A percentile compares a stretch with the other conserved stretches of the same genome.
phyloP scores from a whole-genome alignment of 2,797 vertebrate genomes.

The Lates japonicus region DNA sequence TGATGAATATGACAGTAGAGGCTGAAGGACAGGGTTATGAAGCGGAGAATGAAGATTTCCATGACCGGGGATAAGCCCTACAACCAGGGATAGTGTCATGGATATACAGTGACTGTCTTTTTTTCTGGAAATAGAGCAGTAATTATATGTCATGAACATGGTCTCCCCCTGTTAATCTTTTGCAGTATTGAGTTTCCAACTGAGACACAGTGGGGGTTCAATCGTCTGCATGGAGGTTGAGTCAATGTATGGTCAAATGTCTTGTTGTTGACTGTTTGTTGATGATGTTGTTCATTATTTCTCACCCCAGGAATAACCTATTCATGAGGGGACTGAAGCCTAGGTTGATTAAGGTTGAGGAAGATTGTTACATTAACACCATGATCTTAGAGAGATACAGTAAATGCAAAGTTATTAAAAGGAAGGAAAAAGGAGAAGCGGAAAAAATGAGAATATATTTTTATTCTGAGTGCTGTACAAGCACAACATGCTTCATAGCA shows the following conservation, averaged over 20 bases:
- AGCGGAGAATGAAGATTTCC: constrained; percentile 27
- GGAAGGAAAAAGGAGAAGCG: constrained; percentile 13
- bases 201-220: constrained; percentile 35
- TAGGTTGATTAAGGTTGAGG: constrained; percentile 6
- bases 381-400: background rate
- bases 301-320: constrained; percentile 35
- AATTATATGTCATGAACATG: constrained; percentile 33
- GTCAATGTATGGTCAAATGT: constrained; percentile 24
- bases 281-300: constrained; percentile 44
- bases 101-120: constrained; percentile 29
- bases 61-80: constrained; percentile 1
- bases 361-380: background rate
- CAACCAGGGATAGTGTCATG: constrained; percentile 16
- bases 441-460: constrained; percentile 1
- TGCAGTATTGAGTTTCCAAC: constrained; percentile 26
- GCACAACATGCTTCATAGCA: background rate
- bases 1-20: constrained; percentile 35
- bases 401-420: background rate
- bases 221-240: constrained; percentile 23
- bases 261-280: constrained; percentile 39
- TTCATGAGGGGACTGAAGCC: constrained; percentile 10
- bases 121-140: constrained; percentile 28
- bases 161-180: constrained; percentile 30
- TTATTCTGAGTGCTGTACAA: background rate
- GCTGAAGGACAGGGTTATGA: constrained; percentile 21